Conservation (phyloP, 2,113 vertebrate genomes). For the Collichthys lucidus region DNA sequence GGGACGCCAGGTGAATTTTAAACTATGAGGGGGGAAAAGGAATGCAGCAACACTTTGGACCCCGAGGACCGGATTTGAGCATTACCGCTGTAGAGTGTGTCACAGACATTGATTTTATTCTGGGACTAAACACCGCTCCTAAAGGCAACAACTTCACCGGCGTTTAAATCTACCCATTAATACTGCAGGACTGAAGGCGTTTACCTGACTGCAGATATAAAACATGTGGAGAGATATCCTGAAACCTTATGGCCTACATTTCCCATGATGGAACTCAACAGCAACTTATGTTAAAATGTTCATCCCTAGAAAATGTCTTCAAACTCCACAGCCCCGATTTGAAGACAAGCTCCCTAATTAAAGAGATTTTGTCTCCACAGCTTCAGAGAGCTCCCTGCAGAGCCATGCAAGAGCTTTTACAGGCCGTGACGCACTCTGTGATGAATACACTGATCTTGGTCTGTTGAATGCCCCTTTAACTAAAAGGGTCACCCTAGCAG, state of each 20-base stretch:
- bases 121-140: not conserved
- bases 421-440: not conserved
- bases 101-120: constrained; percentile 51
- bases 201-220: not conserved
- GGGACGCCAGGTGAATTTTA: constrained; percentile 37
- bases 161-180: constrained; percentile 14
- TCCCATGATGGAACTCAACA: not conserved
- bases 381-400: not conserved
- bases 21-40: constrained; percentile 12
- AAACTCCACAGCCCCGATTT: not conserved
- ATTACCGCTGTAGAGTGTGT: constrained; percentile 46
- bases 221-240: not conserved
- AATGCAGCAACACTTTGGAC: constrained; percentile 7
- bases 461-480: not conserved
- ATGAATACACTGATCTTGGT: not conserved
- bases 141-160: constrained; percentile 34
- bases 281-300: not conserved
- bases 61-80: constrained; percentile 38
- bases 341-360: not conserved
- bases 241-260: too few relatives aligned
- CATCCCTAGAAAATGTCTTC: not conserved
- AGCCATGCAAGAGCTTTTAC: not conserved
- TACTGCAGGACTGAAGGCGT: not conserved
- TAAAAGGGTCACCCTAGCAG: too few relatives aligned
- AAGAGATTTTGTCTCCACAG: not conserved